Evolutionary conservation across 1,140 invertebrate genomes (phyloP), one percentile per base, ranked within the genome.

Genomic region (Atopsyche davidsoni): DNA sequence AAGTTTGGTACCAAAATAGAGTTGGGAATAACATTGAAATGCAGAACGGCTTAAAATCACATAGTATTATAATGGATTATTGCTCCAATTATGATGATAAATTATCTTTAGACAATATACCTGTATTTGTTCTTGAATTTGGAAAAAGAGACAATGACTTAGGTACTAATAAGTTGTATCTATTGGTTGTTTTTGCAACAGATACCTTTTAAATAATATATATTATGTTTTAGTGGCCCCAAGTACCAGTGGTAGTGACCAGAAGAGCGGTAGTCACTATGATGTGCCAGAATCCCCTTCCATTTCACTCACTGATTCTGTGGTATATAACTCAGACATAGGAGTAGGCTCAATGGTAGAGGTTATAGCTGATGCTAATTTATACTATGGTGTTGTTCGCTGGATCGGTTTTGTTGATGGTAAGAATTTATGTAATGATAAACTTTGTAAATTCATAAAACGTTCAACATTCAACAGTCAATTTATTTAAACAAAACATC

Each of bases 341-440:
- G 79, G 79, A n/a, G 70, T 89, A 13, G 86, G 84, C 7, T 85
- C 82, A 10, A 68, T 86, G 51, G 86, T 90, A 1, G 84, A 89
- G 69, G 81, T 90, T 9, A 73, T 73, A 6, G 77, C 74, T 18
- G 76, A 77, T 57, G 68, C 67, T 62, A 65, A 73, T 73, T 56
- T 75, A 69, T 65, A 73, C 62, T 86, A 85, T 73, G 92, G 91
- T 39, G 83, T 95, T 7, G 85, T 95, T 51, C 79, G 84, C 64
- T 95, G 92, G 91, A 87, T 94, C 63, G 90, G 91, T 3, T 70
- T 73, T 24, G 63, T 66, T 72, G 57, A 81, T 79, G 65, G 85
- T 85, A 62, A 80, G 81, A 40, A 70, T 84, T 56, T 80, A 83
- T 73, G 75, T 60, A 59, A 41, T 28, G 49, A 17, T n/a, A 40